phyloP scores from a whole-genome alignment of 2,888 invertebrate species.

The Nysson spinosus region DNA sequence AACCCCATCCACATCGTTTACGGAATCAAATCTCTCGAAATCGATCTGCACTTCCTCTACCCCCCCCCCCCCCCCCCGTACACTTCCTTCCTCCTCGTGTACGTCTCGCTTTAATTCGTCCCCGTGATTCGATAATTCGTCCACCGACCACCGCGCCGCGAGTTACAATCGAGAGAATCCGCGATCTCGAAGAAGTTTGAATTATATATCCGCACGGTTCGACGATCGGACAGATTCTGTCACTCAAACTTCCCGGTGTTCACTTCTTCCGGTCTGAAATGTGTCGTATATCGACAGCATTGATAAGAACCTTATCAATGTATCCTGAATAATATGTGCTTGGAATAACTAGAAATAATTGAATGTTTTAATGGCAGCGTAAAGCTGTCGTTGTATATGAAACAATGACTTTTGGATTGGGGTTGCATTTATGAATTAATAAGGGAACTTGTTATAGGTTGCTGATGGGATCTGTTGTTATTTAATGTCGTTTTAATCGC shows the following conservation, averaged over 20 bases:
- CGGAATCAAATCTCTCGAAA: constrained; percentile 65
- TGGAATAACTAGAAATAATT: too few relatives aligned
- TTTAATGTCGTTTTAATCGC: too few relatives aligned
- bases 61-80: constrained; percentile 11
- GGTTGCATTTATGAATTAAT: too few relatives aligned
- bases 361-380: too few relatives aligned
- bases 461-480: too few relatives aligned
- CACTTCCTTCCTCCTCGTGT: constrained; percentile 27
- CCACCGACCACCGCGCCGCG: constrained; percentile 19
- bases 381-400: too few relatives aligned
- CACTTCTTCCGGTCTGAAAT: too few relatives aligned
- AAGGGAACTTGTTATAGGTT: too few relatives aligned
- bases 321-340: too few relatives aligned
- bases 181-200: constrained; percentile 16
- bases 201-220: constrained; percentile 55
- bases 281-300: too few relatives aligned
- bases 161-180: constrained; percentile 48
- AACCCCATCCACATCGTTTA: constrained; percentile 25
- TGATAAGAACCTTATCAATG: constrained; percentile 21
- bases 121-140: constrained; percentile 57
- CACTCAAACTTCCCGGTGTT: too few relatives aligned
- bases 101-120: constrained; percentile 43
- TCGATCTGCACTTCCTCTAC: constrained; percentile 53
- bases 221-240: constrained; percentile 46
- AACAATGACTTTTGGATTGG: too few relatives aligned